Percentiles rank a stretch among this genome's conserved stretches.
Conservation (phyloP, 53 echinoderm and acorn worm species). For the Actinopyga echinites region DNA sequence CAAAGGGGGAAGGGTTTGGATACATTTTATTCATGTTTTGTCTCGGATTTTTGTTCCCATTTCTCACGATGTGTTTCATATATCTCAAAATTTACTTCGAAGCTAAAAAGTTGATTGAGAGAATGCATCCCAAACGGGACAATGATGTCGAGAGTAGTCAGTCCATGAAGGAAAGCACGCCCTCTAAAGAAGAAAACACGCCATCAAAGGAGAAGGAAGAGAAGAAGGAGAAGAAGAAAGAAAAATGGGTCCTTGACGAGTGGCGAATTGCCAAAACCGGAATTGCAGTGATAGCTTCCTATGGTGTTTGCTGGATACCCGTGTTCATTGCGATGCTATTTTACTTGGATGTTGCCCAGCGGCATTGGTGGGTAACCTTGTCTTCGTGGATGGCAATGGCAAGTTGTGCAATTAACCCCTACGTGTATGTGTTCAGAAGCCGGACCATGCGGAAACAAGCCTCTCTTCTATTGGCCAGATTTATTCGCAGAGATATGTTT, state of each 20-base stretch:
- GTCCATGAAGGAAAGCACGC: neutral
- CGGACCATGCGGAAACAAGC: conserved; percentile 80
- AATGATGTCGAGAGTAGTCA: neutral
- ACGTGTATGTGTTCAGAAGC: conserved; percentile 90
- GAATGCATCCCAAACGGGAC: neutral
- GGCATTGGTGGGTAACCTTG: conserved; percentile 64
- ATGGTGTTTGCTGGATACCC: conserved; percentile 79
- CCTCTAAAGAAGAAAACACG: neutral
- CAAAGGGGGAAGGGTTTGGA: neutral
- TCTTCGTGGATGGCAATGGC: conserved; percentile 78
- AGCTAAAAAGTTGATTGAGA: conserved; percentile 34
- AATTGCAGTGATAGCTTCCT: conserved; percentile 71
- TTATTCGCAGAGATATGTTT: conserved; percentile 3
- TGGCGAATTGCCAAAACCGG: conserved; percentile 83
- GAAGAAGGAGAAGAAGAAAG: neutral
- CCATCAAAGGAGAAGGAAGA: neutral
- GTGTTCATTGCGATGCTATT: conserved; percentile 76
- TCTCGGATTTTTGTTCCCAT: conserved; percentile 54
- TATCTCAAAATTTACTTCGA: conserved; percentile 64
- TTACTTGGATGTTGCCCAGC: conserved; percentile 37
- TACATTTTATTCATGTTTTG: conserved; percentile 58
- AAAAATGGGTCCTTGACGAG: conserved; percentile 59
- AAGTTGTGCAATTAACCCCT: conserved; percentile 82
- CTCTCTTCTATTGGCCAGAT: conserved; percentile 37
- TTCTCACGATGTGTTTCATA: conserved; percentile 48